Base-by-base conservation (phyloP, 92 coral and sea anemone genomes). In the Plumapathes pennacea region DNA sequence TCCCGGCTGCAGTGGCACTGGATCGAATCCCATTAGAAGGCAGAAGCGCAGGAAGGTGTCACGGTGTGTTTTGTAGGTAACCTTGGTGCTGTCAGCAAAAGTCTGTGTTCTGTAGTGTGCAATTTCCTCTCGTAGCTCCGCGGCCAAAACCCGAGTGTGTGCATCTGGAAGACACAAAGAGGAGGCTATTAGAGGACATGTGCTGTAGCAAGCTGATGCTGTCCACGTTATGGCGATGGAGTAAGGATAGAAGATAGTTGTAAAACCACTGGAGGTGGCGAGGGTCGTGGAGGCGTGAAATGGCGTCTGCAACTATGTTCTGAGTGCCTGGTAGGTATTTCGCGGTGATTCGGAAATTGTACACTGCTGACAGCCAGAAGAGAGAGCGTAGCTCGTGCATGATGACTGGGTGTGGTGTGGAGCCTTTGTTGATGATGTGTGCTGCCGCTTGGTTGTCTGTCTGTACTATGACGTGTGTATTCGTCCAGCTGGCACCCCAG, bases 311-410 rank as follows among this genome's bases (percentile, higher is more conserved):
- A 8, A 65, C 3, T 1, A 39, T 33, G 52, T 74, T 74, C 4
- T 29, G 42, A 0, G 40, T 29, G 1, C 60, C 18, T 38, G 10
- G n/a, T 1, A 63, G 18, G 54, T 62, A 73, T 36, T 67, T 32
- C 0, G 74, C 47, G 1, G 82, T 74, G 10, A 64, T 6, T 13
- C 82, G 57, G 51, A 62, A 72, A 31, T 72, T 72, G 54, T 71
- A 26, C 1, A 25, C 11, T n/a, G 79, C 79, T 10, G 71, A 51
- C 0, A 53, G 59, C 81, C 73, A 73, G 12, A 63, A 72, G 2
- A 62, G 40, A 52, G 53, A 26, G 10, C 73, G 44, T 48, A 73
- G 38, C 73, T 66, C 62, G 0, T 45, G 25, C 82, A 64, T 74
- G 0, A 40, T 49, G 4, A 25, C 50, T 0, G 20, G 25, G 33